phyloP scores from a whole-genome alignment of 2,113 vertebrate species.

The Syrmaticus mikado region DNA sequence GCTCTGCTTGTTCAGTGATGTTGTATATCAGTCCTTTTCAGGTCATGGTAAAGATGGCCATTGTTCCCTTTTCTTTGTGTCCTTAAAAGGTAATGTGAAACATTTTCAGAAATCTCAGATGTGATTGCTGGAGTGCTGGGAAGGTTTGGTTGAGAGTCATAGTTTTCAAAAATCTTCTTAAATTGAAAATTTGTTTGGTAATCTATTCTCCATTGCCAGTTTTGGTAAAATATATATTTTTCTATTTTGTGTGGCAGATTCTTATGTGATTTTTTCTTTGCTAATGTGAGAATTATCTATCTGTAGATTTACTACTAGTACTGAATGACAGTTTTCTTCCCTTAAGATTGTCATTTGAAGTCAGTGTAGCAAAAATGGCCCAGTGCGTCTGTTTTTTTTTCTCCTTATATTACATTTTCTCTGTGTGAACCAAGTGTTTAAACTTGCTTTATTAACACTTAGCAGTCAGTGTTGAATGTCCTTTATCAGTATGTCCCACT shows the following conservation, averaged over 20 bases:
- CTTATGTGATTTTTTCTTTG: neutral
- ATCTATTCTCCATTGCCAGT: neutral
- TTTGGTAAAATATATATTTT: neutral
- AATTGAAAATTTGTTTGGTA: neutral
- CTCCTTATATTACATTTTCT: neutral
- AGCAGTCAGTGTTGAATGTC: neutral
- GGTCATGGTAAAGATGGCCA: neutral
- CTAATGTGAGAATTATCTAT: neutral
- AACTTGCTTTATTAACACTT: neutral
- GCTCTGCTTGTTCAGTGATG: neutral
- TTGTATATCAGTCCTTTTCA: neutral
- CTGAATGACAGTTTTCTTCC: neutral
- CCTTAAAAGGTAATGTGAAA: neutral
- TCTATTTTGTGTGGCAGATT: neutral
- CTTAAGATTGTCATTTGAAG: neutral
- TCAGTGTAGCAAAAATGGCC: neutral
- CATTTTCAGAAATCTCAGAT: neutral
- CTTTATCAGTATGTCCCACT: neutral
- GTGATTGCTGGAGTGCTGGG: neutral
- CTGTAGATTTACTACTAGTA: neutral
- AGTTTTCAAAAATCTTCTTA: neutral
- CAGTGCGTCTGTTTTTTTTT: neutral
- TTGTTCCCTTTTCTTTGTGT: neutral
- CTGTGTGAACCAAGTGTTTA: neutral
- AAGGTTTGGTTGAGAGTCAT: neutral